A percentile compares a stretch with the other conserved stretches of the same genome.
These are phyloP conservation scores for Rhombomys opimus DNA, from an alignment of 2,113 vertebrate species.

Conservation along the genomic window DNA sequence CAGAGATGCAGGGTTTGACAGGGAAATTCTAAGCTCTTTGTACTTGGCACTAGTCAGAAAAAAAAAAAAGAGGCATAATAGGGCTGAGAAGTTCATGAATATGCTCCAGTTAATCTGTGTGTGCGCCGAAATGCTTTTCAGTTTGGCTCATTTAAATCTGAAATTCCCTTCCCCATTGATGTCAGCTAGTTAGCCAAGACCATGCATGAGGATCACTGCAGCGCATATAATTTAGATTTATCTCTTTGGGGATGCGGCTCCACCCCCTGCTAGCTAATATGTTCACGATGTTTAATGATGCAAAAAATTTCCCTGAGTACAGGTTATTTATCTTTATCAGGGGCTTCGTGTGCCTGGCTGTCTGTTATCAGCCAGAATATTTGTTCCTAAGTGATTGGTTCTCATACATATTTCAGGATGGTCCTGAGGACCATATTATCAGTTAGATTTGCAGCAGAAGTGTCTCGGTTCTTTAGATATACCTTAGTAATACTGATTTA, in stretches of 20 bases:
- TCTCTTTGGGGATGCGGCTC: constrained; percentile 93
- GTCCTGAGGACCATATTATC: constrained; percentile 85
- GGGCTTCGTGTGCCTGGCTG: constrained; percentile 88
- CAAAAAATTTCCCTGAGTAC: constrained; percentile 95
- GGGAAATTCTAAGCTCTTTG: constrained; percentile 81
- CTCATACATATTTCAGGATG: constrained; percentile 90
- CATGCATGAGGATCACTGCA: constrained; percentile 91
- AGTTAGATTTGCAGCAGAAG: constrained; percentile 86
- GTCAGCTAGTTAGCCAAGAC: constrained; percentile 90
- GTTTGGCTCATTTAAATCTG: constrained; percentile 90
- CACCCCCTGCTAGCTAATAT: constrained; percentile 93
- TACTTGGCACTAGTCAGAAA: constrained; percentile 78
- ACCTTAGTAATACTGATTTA: constrained; percentile 88
- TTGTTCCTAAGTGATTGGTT: constrained; percentile 89
- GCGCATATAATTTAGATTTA: constrained; percentile 92
- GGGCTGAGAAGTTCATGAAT: constrained; percentile 86
- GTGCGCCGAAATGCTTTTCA: constrained; percentile 86
- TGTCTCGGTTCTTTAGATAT: constrained; percentile 86
- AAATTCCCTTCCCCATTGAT: constrained; percentile 91
- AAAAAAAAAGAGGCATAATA: constrained; percentile 76
- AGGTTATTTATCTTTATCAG: constrained; percentile 97
- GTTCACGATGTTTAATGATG: constrained; percentile 97
- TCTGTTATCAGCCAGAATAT: constrained; percentile 89
- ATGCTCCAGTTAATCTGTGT: constrained; percentile 89
- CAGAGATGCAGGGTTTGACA: constrained; percentile 78